phyloP scores from a whole-genome alignment of 2,113 vertebrate genomes.

The Athene noctua region DNA sequence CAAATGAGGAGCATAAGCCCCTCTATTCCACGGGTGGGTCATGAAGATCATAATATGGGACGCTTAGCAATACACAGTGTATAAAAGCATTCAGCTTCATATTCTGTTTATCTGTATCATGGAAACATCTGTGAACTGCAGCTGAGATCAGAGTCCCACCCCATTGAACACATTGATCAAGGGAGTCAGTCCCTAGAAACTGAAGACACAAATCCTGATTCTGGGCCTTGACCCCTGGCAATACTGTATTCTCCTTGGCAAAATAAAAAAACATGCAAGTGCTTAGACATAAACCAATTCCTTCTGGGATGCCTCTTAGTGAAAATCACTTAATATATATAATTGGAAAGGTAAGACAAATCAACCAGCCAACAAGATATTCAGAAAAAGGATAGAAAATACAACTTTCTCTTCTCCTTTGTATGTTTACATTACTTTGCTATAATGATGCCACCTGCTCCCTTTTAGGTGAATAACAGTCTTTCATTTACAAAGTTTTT shows the following conservation, averaged over 20 bases:
- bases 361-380: neutral
- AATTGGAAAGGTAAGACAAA: neutral
- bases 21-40: neutral
- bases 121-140: neutral
- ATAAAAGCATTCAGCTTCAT: neutral
- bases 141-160: neutral
- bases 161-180: neutral
- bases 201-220: neutral
- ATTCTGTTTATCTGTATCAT: neutral
- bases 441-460: slow-evolving; percentile 6
- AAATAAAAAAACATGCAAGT: neutral
- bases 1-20: neutral
- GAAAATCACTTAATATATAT: neutral
- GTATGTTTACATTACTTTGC: neutral
- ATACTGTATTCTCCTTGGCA: neutral
- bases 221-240: neutral
- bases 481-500: neutral
- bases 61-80: neutral
- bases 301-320: neutral
- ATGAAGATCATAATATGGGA: neutral
- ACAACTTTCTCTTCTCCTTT: neutral
- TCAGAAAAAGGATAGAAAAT: neutral
- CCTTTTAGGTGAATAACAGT: neutral
- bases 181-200: neutral
- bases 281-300: neutral